These are phyloP conservation scores for Octodonta nipae DNA, from an alignment of 2,888 invertebrate species.

Conservation along the genomic window DNA sequence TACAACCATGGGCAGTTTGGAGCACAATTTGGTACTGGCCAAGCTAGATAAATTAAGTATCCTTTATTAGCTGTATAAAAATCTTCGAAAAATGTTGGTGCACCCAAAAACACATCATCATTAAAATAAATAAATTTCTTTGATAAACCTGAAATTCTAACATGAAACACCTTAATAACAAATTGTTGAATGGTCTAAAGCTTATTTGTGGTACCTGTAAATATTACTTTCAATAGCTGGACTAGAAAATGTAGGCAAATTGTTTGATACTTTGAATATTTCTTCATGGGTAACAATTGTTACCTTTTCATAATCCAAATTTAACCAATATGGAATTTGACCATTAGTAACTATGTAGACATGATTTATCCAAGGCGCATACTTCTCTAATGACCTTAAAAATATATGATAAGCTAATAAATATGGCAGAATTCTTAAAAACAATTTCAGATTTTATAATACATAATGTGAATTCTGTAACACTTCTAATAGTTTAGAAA, in stretches of 20 bases:
- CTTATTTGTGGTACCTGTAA: constrained; percentile 40
- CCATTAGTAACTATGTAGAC: constrained; percentile 72
- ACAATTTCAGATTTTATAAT: no score
- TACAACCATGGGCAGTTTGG: constrained; percentile 65
- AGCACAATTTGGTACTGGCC: constrained; percentile 63
- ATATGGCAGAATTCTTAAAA: no score
- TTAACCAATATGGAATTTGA: constrained; percentile 64
- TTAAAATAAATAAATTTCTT: constrained; percentile 66
- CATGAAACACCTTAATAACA: no score
- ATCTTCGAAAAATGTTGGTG: constrained; percentile 53
- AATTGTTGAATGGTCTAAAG: no score
- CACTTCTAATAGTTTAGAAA: no score
- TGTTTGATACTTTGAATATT: constrained; percentile 43
- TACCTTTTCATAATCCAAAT: constrained; percentile 55
- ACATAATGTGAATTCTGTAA: no score
- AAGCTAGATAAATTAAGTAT: constrained; percentile 44
- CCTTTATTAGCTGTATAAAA: constrained; percentile 33
- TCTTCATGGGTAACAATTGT: constrained; percentile 56
- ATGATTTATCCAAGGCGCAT: constrained; percentile 65
- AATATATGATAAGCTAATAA: not conserved
- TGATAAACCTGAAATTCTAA: constrained; percentile 59
- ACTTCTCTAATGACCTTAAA: constrained; percentile 55
- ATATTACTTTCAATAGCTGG: constrained; percentile 43
- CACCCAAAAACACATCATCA: constrained; percentile 63
- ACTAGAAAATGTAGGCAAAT: constrained; percentile 68